Evolutionary conservation across 1,140 invertebrate genomes (phyloP).

Genomic region (Macrocentrus cingulum): DNA sequence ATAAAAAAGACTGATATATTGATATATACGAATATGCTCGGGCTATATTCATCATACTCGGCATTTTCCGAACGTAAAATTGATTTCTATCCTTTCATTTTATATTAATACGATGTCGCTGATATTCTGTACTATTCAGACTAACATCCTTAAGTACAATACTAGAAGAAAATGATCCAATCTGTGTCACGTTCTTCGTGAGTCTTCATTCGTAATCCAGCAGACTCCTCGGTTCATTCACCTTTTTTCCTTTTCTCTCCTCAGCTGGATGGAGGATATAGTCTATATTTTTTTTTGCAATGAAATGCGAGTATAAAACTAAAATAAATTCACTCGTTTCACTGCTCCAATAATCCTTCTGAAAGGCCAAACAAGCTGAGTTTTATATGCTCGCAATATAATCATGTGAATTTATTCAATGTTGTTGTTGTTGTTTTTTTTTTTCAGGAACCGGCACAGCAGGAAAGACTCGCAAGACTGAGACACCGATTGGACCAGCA

Average conservation of each 20-base stretch:
- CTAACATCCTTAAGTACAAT: no score
- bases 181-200: not conserved
- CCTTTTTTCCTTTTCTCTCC: not conserved
- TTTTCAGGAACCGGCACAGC: conserved; percentile 76
- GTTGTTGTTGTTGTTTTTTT: conserved; percentile 27
- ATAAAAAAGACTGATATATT: no score
- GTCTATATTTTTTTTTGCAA: no score
- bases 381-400: not conserved
- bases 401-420: not conserved
- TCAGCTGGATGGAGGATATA: no score
- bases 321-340: no score
- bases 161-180: conserved; percentile 3
- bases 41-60: no score
- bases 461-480: conserved; percentile 81
- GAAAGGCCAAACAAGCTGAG: not conserved
- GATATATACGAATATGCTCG: no score
- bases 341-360: no score
- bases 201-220: not conserved
- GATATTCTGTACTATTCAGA: no score
- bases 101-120: not conserved
- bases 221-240: not conserved
- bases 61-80: no score
- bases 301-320: no score
- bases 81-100: no score
- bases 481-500: conserved; percentile 90